Base-by-base conservation (phyloP, 1,140 invertebrate species). In the Formica selysi region DNA sequence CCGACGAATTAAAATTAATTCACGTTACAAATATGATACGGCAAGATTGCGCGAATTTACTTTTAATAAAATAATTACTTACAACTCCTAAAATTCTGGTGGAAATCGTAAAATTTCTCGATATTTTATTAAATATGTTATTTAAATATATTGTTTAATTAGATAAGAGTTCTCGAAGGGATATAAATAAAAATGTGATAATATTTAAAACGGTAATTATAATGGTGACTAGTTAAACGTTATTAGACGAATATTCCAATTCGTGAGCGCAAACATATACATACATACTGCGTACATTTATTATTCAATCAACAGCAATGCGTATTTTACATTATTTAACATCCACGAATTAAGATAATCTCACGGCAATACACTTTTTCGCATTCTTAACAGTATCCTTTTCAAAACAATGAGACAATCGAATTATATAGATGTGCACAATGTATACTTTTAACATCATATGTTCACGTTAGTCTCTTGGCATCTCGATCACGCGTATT, bases 401-500 rank as follows among this genome's bases (percentile, higher is more conserved):
- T 74, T 85, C 44, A 36, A 68, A 62, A 22, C 57, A 22, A 62
- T 44, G 8, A 36, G 51, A 85, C 48, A 32, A 26, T 36, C 7
- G 79, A n/a, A 8, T 41, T 68, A 36, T 16, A 48, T 16, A 29
- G n/a, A 44, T 13, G 22, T 36, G 29, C 41, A 44, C 59, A 74
- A 48, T 26, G 19, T 29, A 67, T 22, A 16, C 36, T 19, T 78
- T 48, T 41, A 29, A 51, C 29, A 57, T 22, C 3, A 32, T 61
- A n/a, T 76, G 32, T 41, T 65, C 22, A 36, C 16, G 70, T 84
- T 68, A 79, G 10, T 73, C 22, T 68, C 79, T 51, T 51, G 48
- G 76, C 62, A 80, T 86, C 48, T 86, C 59, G 59, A 84, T 85
- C 61, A 80, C 51, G 61, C 64, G 74, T 61, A 51, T 19, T 51